A percentile compares a stretch with the other conserved stretches of the same genome.
Conservation (phyloP, 2,888 invertebrate species). For the Drosophila conformis region DNA sequence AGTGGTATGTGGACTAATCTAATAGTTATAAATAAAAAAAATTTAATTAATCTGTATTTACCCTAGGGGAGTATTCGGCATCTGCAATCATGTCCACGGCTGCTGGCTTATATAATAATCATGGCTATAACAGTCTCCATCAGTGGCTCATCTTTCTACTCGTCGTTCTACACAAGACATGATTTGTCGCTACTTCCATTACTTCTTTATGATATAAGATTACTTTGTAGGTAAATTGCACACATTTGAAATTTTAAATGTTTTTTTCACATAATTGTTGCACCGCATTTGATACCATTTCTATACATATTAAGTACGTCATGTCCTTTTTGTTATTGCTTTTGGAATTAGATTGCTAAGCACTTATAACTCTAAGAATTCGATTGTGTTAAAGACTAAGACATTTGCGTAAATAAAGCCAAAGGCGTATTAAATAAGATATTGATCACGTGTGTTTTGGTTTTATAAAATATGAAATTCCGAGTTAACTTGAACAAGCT, state of each 20-base stretch:
- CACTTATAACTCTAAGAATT: slow-evolving; percentile 61
- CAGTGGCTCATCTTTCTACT: slow-evolving; percentile 66
- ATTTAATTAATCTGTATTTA: background rate
- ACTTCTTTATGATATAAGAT: slow-evolving; percentile 41
- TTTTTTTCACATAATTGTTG: slow-evolving; percentile 32
- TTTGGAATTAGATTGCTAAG: slow-evolving; percentile 56
- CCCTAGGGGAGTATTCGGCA: slow-evolving; percentile 84
- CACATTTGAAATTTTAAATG: slow-evolving; percentile 20
- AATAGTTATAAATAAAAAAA: background rate
- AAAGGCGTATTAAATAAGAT: slow-evolving; percentile 56
- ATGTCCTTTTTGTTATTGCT: slow-evolving; percentile 33
- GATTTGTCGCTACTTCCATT: slow-evolving; percentile 22
- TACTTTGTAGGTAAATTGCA: slow-evolving; percentile 59
- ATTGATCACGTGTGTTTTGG: background rate
- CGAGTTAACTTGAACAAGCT: background rate
- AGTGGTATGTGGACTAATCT: slow-evolving; percentile 88
- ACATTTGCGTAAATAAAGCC: slow-evolving; percentile 70
- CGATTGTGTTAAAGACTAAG: slow-evolving; percentile 49
- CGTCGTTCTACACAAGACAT: slow-evolving; percentile 68
- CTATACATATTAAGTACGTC: slow-evolving; percentile 31
- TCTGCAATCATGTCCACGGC: slow-evolving; percentile 84
- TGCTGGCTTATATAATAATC: slow-evolving; percentile 42
- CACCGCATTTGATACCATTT: slow-evolving; percentile 58
- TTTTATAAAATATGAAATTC: background rate
- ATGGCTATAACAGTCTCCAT: slow-evolving; percentile 59